phyloP scores from a whole-genome alignment of 1,140 invertebrate genomes.

The Cydia strobilella region DNA sequence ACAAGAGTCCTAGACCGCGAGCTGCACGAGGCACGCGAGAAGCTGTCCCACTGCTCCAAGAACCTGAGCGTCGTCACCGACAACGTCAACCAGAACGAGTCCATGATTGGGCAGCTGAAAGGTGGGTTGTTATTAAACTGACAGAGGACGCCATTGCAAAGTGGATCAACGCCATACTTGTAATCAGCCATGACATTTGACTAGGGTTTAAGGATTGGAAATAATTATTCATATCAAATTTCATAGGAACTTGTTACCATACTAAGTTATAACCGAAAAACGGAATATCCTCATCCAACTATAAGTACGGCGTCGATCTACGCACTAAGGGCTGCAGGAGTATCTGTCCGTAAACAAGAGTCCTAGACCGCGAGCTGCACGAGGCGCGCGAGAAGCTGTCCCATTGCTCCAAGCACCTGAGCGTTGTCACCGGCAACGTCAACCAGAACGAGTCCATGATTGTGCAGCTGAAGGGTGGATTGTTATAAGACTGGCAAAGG shows the following conservation, averaged over 20 bases:
- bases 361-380: constrained; percentile 83
- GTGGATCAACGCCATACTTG: too few species aligned
- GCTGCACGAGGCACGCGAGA: constrained; percentile 84
- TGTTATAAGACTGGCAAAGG: neutral
- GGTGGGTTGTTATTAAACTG: constrained; percentile 69
- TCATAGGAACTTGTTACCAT: too few species aligned
- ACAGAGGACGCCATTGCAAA: too few species aligned
- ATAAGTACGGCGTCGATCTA: too few species aligned
- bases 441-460: constrained; percentile 85
- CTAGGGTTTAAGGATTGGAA: too few species aligned
- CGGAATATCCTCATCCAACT: too few species aligned
- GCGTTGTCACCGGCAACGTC: constrained; percentile 84
- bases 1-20: constrained; percentile 84
- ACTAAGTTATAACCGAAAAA: too few species aligned
- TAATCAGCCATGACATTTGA: too few species aligned
- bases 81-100: constrained; percentile 85
- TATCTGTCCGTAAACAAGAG: constrained; percentile 83
- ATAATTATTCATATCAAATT: too few species aligned
- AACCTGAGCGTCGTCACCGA: constrained; percentile 84
- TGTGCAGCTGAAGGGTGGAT: constrained; percentile 84
- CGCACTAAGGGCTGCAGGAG: too few species aligned
- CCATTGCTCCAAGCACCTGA: constrained; percentile 82
- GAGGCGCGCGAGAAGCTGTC: constrained; percentile 85
- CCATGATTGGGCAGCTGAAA: constrained; percentile 84
- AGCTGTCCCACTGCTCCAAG: constrained; percentile 82